Base-by-base conservation (phyloP, 2,888 invertebrate species). In the Leptinotarsa tumamoca region DNA sequence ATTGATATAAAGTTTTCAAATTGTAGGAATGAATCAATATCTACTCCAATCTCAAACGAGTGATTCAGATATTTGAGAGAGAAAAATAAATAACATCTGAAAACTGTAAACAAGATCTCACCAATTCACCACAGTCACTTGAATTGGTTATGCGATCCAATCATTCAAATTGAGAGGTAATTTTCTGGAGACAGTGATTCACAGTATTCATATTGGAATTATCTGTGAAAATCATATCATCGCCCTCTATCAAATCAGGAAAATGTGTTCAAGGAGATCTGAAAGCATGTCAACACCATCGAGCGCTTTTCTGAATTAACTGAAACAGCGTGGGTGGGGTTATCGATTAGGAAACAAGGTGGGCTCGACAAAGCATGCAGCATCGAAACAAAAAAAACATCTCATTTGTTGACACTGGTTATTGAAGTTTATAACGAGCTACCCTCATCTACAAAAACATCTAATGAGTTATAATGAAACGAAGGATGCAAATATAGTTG, bases 361-460 rank as follows among this genome's bases (percentile, higher is more conserved):
- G 27, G 63, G 27, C 63, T n/a, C 63, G 27, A 15, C 33, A 17
- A 33, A 63, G 63, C 63, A 33, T 63, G n/a, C 14, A 18, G 33
- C 15, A 33, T 33, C 33, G 17, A 5, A 63, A 63, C 33, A 23
- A 7, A 63, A n/a, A 33, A 63, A 63, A 63, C 61, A 33, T 63
- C 17, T 5, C 33, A 63, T 33, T 27, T 27, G 61, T 27, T 33
- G 61, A 63, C 27, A 33, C 33, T 33, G 33, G 63, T 33, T 63
- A 63, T 27, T 13, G 5, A 13, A 63, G 33, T 63, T 27, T 14
- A 18, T n/a, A 63, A 63, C 27, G 7, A 15, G 63, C 63, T 27
- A 63, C 4, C 63, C 63, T 63, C 33, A 63, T 63, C 33, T 17
- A 33, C n/a, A 63, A 63, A 63, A 63, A 63, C 63, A 63, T 63